Evolutionary conservation across 2,797 vertebrate genomes (phyloP).

Genomic region (Molossus alvarezi): DNA sequence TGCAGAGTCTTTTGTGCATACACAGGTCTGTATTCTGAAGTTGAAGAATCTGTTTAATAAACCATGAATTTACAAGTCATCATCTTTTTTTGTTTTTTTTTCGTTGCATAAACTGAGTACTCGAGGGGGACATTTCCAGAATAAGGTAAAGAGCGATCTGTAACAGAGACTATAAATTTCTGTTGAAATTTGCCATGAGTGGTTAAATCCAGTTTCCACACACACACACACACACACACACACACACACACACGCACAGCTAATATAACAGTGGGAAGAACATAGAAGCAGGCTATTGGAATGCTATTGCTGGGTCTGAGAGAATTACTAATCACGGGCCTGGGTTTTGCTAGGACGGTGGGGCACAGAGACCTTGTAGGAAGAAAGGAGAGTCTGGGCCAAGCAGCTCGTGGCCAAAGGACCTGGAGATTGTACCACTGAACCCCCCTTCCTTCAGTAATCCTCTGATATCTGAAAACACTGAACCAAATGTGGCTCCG

Average conservation of each 20-base stretch:
- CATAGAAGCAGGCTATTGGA: not conserved
- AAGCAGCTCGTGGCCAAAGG: not conserved
- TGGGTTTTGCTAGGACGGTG: not conserved
- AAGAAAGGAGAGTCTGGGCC: not conserved
- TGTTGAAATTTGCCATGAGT: not conserved
- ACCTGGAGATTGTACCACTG: not conserved
- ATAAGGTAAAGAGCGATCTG: slow-evolving; percentile 41
- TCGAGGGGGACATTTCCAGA: slow-evolving; percentile 51
- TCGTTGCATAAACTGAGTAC: slow-evolving; percentile 36
- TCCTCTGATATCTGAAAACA: slow-evolving; percentile 44
- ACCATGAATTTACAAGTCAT: slow-evolving; percentile 36
- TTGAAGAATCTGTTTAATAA: slow-evolving; percentile 60
- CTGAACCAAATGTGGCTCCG: not conserved
- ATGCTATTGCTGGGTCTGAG: not conserved
- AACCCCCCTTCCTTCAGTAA: not conserved
- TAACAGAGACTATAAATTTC: slow-evolving; percentile 62
- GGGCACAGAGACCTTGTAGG: not conserved
- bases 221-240: not conserved
- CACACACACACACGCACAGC: not conserved
- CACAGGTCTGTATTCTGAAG: not conserved
- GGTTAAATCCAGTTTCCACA: slow-evolving; percentile 35
- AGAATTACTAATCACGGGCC: not conserved
- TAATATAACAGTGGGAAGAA: not conserved
- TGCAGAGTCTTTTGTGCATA: slow-evolving; percentile 37
- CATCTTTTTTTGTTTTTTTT: not conserved